phyloP scores from a whole-genome alignment of 2,797 vertebrate species.

The Dryobates pubescens region DNA sequence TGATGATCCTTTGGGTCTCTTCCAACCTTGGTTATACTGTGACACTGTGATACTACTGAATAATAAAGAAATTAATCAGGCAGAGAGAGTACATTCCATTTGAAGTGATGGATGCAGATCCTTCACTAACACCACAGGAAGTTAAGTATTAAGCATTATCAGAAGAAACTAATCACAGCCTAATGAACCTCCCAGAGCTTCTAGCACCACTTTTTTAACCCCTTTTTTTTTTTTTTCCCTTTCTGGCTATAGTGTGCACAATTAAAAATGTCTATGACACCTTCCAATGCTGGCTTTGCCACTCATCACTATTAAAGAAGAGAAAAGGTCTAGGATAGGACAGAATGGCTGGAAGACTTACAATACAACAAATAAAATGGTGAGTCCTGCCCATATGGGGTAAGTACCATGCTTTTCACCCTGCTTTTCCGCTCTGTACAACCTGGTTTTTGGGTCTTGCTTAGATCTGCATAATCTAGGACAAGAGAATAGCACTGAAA shows the following conservation, averaged over 20 bases:
- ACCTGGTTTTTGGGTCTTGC: background rate
- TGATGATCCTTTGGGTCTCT: too few species aligned
- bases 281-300: background rate
- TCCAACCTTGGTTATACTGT: too few species aligned
- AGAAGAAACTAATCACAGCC: background rate
- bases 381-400: background rate
- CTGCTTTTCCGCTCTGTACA: background rate
- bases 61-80: background rate
- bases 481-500: background rate
- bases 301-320: background rate
- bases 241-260: background rate
- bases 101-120: background rate
- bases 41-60: too few species aligned
- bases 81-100: background rate
- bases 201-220: background rate
- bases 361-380: background rate
- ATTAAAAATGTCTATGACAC: background rate
- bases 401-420: background rate
- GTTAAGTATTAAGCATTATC: background rate
- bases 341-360: background rate
- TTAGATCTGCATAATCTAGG: background rate
- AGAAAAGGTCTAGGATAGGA: background rate
- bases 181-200: background rate
- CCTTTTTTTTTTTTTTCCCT: background rate
- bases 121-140: background rate